These are phyloP conservation scores for Osedax fenrisi DNA, from an alignment of 2,888 invertebrate species.

Conservation along the genomic window DNA sequence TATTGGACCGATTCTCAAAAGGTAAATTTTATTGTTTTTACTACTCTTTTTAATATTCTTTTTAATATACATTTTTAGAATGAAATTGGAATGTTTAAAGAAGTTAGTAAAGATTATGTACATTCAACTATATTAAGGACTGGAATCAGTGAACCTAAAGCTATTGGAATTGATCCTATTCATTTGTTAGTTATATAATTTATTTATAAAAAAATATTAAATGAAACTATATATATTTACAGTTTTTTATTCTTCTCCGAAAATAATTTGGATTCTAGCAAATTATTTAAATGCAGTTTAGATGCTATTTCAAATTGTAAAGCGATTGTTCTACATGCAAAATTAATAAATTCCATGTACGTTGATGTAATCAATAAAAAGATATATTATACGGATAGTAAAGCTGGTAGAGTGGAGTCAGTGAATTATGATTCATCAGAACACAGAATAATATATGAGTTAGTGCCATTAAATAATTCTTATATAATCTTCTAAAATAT, in stretches of 20 bases:
- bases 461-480: background rate
- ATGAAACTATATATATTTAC: background rate
- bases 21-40: background rate
- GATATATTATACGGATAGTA: background rate
- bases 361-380: background rate
- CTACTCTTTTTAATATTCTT: background rate
- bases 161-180: background rate
- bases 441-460: background rate
- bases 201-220: background rate
- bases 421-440: background rate
- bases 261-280: background rate
- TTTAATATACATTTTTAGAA: background rate
- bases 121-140: background rate
- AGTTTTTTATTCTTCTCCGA: background rate
- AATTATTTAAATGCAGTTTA: background rate
- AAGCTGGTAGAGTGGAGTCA: background rate
- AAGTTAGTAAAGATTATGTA: background rate
- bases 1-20: background rate
- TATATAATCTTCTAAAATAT: background rate
- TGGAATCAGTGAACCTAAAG: background rate
- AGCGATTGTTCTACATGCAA: background rate
- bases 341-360: background rate
- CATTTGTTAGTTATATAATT: background rate
- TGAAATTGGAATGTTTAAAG: background rate
- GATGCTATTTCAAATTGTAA: background rate